Base-by-base conservation (phyloP, 2,113 vertebrate species). In the Neofelis nebulosa region DNA sequence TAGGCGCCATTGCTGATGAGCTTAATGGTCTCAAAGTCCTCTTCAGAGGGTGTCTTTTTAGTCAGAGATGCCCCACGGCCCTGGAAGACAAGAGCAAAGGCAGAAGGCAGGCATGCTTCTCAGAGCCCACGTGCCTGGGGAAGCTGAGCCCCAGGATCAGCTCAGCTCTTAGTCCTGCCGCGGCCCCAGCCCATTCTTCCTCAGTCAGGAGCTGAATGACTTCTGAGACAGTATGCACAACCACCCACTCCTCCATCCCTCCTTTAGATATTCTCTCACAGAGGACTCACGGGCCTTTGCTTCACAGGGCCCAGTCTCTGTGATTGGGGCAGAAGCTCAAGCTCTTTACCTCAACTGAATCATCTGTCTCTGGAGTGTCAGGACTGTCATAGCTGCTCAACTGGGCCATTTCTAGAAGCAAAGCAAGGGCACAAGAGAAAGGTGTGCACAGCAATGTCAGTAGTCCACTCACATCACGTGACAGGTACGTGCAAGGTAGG, bases 1-100 rank as follows among this genome's bases (percentile, higher is more conserved):
- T 99, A 99, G 73, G 99, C 99, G 79, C 99, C 99, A 92, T 99
- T 99, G 98, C 99, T 99, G 99, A 99, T 99, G 18, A 99, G 99
- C 97, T 99, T 99, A 98, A 99, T 99, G 98, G 99, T 99, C 97
- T 99, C 99, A 97, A 99, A 99, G 98, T 99, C 99, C 93, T 99
- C 99, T 97, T 99, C 99, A 93, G 99, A 99, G 0, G 99, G 99
- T 1, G 99, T 98, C 99, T 99, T 99, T 98, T 99, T 99, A 55
- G 99, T 99, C 66, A 99, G 97, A 4, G 99, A 96, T 31, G 98
- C 98, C 36, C 98, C 99, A 88, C 98, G 99, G 97, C 98, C 98
- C 99, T 99, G 96, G 96, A 98, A 98, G 82, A 98, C 2, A 79
- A 80, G 15, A 95, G 66, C 33, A 94, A 96, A 52, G 5, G 25